A percentile compares a stretch with the other conserved stretches of the same genome.
Evolutionary conservation across 2,797 vertebrate genomes (phyloP).

Genomic region (Poecilia velifera): DNA sequence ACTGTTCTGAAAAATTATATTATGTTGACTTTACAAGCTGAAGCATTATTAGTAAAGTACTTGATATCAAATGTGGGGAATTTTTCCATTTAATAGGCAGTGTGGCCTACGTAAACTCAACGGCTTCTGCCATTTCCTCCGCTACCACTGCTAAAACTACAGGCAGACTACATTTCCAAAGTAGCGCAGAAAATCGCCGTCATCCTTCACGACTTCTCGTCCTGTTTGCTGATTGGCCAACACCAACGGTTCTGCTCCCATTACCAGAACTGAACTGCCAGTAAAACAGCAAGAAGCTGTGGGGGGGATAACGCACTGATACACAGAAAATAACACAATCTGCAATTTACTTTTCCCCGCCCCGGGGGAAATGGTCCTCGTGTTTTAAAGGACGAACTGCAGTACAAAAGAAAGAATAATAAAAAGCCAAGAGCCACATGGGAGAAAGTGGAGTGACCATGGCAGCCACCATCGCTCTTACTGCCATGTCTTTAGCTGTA

Average conservation of each 20-base stretch:
- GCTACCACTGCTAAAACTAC: too few species aligned
- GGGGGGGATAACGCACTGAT: constrained; percentile 29
- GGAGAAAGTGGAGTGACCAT: constrained; percentile 76
- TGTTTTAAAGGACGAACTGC: constrained; percentile 50
- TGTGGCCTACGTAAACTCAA: too few species aligned
- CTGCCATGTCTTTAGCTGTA: constrained; percentile 70
- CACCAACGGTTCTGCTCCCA: constrained; percentile 58
- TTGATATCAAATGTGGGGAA: background rate
- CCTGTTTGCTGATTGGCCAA: background rate
- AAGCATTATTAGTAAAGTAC: background rate
- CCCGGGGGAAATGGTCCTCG: constrained; percentile 55
- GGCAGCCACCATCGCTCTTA: constrained; percentile 74
- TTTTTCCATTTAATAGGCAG: background rate
- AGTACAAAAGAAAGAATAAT: constrained; percentile 14
- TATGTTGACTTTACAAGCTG: background rate
- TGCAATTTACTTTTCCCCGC: constrained; percentile 56
- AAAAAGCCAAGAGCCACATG: constrained; percentile 66
- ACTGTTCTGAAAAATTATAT: background rate
- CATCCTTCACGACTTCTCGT: too few species aligned
- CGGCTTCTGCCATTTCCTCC: too few species aligned
- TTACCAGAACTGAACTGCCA: constrained; percentile 43
- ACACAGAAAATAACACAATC: constrained; percentile 59
- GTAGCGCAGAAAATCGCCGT: too few species aligned
- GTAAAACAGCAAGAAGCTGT: constrained; percentile 42
- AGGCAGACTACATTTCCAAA: too few species aligned